Percentiles rank a stretch among this genome's conserved stretches.
Conservation (phyloP, 2,888 invertebrate species). For the Xestia c-nigrum region DNA sequence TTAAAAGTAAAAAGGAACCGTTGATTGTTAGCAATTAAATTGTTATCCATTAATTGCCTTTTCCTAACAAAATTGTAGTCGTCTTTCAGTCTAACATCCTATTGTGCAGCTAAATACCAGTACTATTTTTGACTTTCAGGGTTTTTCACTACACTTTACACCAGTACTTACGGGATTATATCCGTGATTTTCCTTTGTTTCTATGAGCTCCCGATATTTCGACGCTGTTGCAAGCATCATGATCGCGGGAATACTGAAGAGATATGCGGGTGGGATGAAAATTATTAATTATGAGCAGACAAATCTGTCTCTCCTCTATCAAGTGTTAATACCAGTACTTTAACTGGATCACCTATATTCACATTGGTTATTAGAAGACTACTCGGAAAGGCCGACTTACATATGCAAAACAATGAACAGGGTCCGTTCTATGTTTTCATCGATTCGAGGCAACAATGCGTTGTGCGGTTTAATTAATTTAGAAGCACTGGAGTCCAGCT, state of each 20-base stretch:
- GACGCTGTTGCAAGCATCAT: too few species aligned
- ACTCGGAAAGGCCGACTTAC: not conserved
- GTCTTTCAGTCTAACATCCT: not conserved
- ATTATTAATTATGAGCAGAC: too few species aligned
- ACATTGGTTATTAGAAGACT: not conserved
- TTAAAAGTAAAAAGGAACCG: not conserved
- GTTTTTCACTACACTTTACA: too few species aligned
- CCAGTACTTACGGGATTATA: too few species aligned
- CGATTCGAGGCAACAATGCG: constrained; percentile 29
- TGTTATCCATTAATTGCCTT: not conserved
- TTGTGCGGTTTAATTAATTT: constrained; percentile 40
- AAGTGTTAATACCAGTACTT: not conserved
- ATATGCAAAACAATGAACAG: constrained; percentile 8
- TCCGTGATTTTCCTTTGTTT: too few species aligned
- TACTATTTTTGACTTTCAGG: too few species aligned
- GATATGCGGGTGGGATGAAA: too few species aligned
- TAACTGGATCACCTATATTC: not conserved
- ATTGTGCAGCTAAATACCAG: not conserved
- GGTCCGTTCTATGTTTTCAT: constrained; percentile 20
- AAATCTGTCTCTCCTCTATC: too few species aligned
- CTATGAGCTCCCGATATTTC: too few species aligned
- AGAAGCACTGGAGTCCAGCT: not conserved
- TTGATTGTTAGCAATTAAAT: not conserved
- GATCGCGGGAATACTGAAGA: too few species aligned
- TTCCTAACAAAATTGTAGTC: not conserved